phyloP scores from a whole-genome alignment of 2,888 invertebrate species.

The Sisyra nigra region DNA sequence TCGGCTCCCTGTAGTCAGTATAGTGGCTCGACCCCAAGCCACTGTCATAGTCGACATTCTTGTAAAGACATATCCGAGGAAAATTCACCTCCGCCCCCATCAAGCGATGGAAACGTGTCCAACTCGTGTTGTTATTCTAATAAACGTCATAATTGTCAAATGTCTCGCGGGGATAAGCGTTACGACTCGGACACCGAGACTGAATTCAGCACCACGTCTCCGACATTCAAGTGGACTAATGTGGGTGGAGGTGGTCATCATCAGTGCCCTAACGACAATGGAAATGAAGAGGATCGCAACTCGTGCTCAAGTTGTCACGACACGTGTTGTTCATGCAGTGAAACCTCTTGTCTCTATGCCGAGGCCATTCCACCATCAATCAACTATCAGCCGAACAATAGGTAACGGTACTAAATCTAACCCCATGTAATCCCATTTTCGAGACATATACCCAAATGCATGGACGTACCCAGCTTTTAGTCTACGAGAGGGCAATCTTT shows the following conservation, averaged over 20 bases:
- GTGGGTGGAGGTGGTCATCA: not conserved
- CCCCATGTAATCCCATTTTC: no score
- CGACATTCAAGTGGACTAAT: not conserved
- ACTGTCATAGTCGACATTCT: constrained; percentile 1
- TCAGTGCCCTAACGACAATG: constrained; percentile 19
- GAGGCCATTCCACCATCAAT: constrained; percentile 26
- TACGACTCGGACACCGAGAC: constrained; percentile 4
- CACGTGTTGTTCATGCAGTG: constrained; percentile 44
- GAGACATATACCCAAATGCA: no score
- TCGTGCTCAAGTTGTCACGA: constrained; percentile 34
- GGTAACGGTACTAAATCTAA: not conserved
- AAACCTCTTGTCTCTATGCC: constrained; percentile 43
- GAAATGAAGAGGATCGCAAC: constrained; percentile 30
- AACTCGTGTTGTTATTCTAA: not conserved
- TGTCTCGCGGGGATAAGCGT: not conserved
- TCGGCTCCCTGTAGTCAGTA: constrained; percentile 2
- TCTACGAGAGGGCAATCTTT: no score
- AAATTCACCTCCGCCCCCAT: not conserved
- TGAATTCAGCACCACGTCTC: constrained; percentile 2
- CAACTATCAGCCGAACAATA: not conserved
- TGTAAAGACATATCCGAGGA: not conserved
- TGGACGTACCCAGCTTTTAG: no score
- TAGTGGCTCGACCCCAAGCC: constrained; percentile 1
- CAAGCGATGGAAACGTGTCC: not conserved
- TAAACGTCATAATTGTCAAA: not conserved